A percentile compares a stretch with the other conserved stretches of the same genome.
These are phyloP conservation scores for Leptosomus discolor DNA, from an alignment of 2,113 vertebrate species.

Conservation along the genomic window DNA sequence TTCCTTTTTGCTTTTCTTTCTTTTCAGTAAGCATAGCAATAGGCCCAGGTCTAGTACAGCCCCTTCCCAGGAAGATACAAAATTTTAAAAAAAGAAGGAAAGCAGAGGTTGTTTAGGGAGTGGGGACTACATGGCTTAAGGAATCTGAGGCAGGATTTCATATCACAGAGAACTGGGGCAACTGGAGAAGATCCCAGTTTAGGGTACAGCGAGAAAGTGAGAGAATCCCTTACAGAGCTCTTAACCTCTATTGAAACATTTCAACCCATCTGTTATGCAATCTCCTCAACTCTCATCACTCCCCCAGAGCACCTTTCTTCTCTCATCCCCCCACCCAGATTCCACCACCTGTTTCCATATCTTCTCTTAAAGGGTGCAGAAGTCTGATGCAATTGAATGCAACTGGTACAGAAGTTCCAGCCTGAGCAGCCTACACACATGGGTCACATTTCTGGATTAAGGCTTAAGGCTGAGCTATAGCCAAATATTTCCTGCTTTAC, in stretches of 20 bases:
- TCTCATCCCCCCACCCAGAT: neutral
- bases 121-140: neutral
- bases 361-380: neutral
- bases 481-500: conserved; percentile 44
- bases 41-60: neutral
- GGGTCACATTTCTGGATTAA: conserved; percentile 26
- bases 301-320: neutral
- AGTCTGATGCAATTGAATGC: neutral
- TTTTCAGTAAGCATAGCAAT: neutral
- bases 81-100: neutral
- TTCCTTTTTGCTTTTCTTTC: neutral
- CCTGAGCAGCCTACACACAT: neutral
- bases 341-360: neutral
- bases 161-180: neutral
- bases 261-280: neutral
- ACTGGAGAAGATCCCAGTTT: neutral
- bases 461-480: neutral
- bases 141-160: neutral
- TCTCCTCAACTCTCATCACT: neutral
- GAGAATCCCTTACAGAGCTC: neutral
- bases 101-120: neutral
- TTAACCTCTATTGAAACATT: neutral
- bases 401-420: neutral
- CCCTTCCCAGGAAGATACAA: neutral
- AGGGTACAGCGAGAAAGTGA: neutral